Percentiles rank a stretch among this genome's conserved stretches.
Conservation (phyloP, 1,140 invertebrate genomes). For the Pygmarrhopalites habei region DNA sequence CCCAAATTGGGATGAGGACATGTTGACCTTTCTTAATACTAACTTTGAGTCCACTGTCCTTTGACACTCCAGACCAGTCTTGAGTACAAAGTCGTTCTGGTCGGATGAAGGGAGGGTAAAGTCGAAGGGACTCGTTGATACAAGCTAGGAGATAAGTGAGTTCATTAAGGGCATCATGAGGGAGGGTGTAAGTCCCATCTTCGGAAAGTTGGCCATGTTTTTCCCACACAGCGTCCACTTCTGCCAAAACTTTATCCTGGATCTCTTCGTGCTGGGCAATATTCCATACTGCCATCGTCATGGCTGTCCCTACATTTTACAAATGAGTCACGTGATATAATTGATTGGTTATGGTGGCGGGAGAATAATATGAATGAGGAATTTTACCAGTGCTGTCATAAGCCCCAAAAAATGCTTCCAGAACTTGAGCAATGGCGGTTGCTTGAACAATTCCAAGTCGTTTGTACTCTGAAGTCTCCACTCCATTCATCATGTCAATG, state of each 20-base stretch:
- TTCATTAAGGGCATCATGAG: constrained; percentile 22
- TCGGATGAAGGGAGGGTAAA: constrained; percentile 27
- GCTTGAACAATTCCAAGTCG: constrained; percentile 16
- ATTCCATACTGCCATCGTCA: constrained; percentile 46
- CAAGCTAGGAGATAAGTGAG: constrained; percentile 27
- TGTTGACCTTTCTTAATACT: constrained; percentile 43
- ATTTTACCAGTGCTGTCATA: constrained; percentile 23
- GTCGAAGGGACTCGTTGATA: constrained; percentile 22
- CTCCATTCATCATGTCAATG: constrained; percentile 9
- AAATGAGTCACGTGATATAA: no score
- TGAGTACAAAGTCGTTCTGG: constrained; percentile 34
- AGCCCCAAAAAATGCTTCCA: constrained; percentile 25
- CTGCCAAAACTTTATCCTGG: constrained; percentile 65
- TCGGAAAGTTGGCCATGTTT: no score
- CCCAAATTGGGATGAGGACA: constrained; percentile 50
- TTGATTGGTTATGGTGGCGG: no score
- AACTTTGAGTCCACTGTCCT: constrained; percentile 1
- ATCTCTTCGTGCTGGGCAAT: constrained; percentile 55
- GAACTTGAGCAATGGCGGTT: constrained; percentile 19
- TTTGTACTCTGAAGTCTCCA: constrained; percentile 19
- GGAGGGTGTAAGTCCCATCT: constrained; percentile 17
- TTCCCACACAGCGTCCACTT: constrained; percentile 50
- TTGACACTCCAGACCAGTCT: constrained; percentile 22
- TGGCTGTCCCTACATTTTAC: no score
- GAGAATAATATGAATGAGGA: no score